These are phyloP conservation scores for Mythimna albipuncta DNA, from an alignment of 2,888 invertebrate genomes.

Conservation along the genomic window DNA sequence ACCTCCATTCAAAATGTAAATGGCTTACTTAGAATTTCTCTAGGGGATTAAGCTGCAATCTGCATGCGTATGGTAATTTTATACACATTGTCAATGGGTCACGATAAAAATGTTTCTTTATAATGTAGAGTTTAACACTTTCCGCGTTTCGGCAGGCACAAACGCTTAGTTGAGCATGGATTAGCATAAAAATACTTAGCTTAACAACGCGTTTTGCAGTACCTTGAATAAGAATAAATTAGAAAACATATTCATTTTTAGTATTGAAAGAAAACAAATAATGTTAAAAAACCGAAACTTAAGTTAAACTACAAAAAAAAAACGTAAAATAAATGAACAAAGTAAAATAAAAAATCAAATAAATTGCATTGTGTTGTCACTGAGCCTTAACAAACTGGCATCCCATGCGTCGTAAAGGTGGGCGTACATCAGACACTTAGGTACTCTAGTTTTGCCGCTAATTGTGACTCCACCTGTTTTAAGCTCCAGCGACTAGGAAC, in stretches of 20 bases:
- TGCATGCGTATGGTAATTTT: conserved; percentile 79
- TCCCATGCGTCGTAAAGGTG: conserved; percentile 70
- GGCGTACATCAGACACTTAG: conserved; percentile 78
- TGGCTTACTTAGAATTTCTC: conserved; percentile 81
- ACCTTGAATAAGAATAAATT: background rate
- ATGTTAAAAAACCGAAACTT: background rate
- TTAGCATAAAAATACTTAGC: conserved; percentile 19
- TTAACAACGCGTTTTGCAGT: background rate
- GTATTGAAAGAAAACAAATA: background rate
- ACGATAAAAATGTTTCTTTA: conserved; percentile 58
- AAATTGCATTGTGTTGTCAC: conserved; percentile 6
- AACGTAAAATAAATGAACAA: background rate
- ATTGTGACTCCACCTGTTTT: conserved; percentile 80
- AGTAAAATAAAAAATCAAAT: background rate
- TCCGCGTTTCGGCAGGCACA: conserved; percentile 15
- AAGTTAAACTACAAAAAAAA: background rate
- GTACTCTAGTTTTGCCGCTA: conserved; percentile 76
- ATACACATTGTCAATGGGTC: conserved; percentile 66
- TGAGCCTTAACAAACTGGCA: conserved; percentile 66
- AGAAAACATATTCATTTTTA: background rate
- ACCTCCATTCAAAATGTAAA: conserved; percentile 82
- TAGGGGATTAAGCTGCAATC: conserved; percentile 79
- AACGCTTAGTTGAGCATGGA: conserved; percentile 3
- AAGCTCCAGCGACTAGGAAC: conserved; percentile 69
- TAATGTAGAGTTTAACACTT: conserved; percentile 30